Percentiles rank a stretch among this genome's conserved stretches.
Evolutionary conservation across 2,797 vertebrate genomes (phyloP).

Genomic region (Capromys pilorides): DNA sequence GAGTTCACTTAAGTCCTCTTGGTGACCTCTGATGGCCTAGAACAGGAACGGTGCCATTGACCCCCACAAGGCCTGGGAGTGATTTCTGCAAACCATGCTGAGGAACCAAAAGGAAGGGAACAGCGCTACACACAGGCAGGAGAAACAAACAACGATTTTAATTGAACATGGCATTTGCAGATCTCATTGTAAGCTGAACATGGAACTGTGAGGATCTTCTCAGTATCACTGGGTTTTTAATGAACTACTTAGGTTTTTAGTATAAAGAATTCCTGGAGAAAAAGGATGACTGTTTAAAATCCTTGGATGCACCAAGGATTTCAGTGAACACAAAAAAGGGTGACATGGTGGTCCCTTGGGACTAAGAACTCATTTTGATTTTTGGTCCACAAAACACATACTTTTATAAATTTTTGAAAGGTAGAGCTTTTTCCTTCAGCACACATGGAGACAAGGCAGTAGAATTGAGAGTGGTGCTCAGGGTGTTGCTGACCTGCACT

Average conservation of each 20-base stretch:
- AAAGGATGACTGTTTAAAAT: constrained; percentile 45
- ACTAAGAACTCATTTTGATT: constrained; percentile 18
- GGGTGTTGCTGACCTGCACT: background rate
- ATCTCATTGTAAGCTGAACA: constrained; percentile 36
- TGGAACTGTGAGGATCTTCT: background rate
- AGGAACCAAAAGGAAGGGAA: background rate
- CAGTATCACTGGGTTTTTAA: background rate
- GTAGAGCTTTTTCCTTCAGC: background rate
- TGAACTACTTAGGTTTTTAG: constrained; percentile 14
- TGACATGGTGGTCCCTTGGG: background rate
- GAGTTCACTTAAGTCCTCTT: background rate
- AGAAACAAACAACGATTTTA: background rate
- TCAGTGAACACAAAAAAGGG: background rate
- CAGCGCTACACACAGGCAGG: background rate
- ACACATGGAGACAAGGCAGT: background rate
- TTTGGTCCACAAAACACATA: constrained; percentile 16
- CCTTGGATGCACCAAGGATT: background rate
- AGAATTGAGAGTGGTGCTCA: background rate
- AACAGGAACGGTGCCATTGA: background rate
- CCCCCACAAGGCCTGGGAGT: background rate
- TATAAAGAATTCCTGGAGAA: constrained; percentile 1
- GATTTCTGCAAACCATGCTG: background rate
- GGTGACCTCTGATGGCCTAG: background rate
- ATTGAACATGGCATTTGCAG: constrained; percentile 1
- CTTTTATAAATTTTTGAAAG: background rate